Percentiles rank a stretch among this genome's conserved stretches.
phyloP scores from a whole-genome alignment of 2,888 invertebrate genomes.

The Melanostoma mellinum region DNA sequence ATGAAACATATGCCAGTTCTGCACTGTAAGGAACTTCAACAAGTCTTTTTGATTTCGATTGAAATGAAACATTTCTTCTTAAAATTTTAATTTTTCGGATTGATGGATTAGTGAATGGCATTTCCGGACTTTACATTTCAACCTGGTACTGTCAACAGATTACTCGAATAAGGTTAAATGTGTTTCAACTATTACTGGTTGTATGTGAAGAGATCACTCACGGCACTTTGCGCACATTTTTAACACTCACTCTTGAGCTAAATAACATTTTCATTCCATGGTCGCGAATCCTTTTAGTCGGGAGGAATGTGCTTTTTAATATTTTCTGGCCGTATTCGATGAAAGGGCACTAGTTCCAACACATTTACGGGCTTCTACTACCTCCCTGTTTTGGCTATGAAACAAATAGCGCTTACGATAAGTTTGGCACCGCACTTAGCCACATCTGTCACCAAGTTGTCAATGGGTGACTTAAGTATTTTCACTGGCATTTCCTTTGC shows the following conservation, averaged over 20 bases:
- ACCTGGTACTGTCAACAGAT: not conserved
- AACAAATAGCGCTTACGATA: constrained; percentile 50
- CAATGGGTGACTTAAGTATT: constrained; percentile 70
- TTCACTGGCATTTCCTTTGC: constrained; percentile 45
- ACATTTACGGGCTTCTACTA: constrained; percentile 34
- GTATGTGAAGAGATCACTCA: not conserved
- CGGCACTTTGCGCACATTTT: not conserved
- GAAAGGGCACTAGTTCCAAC: constrained; percentile 38
- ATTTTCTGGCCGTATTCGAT: constrained; percentile 25
- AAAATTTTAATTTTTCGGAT: not conserved
- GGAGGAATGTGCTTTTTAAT: constrained; percentile 32
- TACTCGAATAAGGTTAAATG: not conserved
- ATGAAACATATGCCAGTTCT: too few species aligned
- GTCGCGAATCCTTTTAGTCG: constrained; percentile 3
- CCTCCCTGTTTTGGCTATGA: constrained; percentile 48
- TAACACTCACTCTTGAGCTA: constrained; percentile 12
- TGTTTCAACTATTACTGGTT: not conserved
- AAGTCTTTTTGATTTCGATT: not conserved
- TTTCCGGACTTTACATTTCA: constrained; percentile 16
- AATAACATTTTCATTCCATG: not conserved
- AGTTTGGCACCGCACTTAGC: constrained; percentile 59
- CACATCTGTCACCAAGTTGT: constrained; percentile 67
- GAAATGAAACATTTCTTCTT: not conserved
- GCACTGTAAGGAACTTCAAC: too few species aligned
- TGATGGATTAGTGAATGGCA: constrained; percentile 27